Evolutionary conservation across 2,888 invertebrate species (phyloP), one percentile per base, ranked within the genome.

Genomic region (Diplolepis rosae): DNA sequence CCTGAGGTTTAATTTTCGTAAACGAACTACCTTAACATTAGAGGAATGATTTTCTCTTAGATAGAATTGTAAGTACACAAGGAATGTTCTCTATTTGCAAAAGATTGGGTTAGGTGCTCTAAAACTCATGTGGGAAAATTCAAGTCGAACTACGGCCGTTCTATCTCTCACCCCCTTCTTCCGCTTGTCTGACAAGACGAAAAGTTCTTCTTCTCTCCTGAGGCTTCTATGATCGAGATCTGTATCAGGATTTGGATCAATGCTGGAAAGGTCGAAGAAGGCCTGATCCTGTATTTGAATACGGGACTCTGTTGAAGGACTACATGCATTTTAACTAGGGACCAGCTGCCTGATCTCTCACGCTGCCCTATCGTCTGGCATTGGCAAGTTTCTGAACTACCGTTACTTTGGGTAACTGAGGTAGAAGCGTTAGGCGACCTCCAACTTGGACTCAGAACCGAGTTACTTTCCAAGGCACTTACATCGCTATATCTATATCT

Each of bases 321-420:
- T 88, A 88, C 88, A 88, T 88, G 88, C 88, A 88, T 89, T 89
- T 89, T 89, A 89, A 89, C 88, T 89, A 88, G 85, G 84, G 85
- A 80, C 79, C 88, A 88, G 88, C 86, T 88, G 88, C 84, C 83
- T 77, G 72, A 77, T 79, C 81, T 87, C 88, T 84, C 88, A 87
- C 88, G 87, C 87, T 85, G 85, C 80, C 86, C 85, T 76, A 79
- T 77, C 77, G 82, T 81, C 80, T 75, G 76, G 80, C 83, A 79
- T 84, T 82, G 80, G 81, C 85, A 88, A 88, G 87, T 88, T 88
- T 88, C 86, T 80, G 81, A 85, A 87, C 87, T 87, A 85, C 85
- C 84, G 83, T 83, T 84, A 74, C 76, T 74, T 73, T 72, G 70
- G 67, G 66, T 51, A 56, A 70, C 70, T 65, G 74, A 71, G 70